Evolutionary conservation across 2,888 invertebrate genomes (phyloP), one percentile per base, ranked within the genome.

Genomic region (Chrysolina americana): DNA sequence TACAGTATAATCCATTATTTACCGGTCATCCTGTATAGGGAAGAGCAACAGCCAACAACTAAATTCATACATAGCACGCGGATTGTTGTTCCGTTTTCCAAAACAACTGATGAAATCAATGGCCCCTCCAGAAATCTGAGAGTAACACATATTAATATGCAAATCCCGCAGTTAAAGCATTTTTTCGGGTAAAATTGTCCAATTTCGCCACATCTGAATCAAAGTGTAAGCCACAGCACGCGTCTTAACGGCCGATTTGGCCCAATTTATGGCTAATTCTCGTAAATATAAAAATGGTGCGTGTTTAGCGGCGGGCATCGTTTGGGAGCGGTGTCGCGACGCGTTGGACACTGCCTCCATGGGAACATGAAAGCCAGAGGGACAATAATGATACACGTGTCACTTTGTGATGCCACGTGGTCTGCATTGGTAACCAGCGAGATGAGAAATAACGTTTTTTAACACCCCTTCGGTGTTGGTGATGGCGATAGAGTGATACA

Each of bases 241-340:
- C 84, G 86, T 78, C 82, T 74, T 80, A 82, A 86, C 85, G 86
- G 83, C 84, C 86, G 85, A 87, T 87, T 87, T 86, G 84, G 82
- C 82, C 81, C 87, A 86, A 88, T 87, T 88, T 87, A 87, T 87
- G 84, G 85, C 87, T 86, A 87, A 88, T 88, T 88, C 86, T 83
- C 80, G 86, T 86, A 87, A 87, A 87, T 86, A 86, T 86, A 85
- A 86, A 87, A 87, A 86, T 85, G 82, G 83, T 73, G 76, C 76
- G 73, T 75, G 74, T 76, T 77, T 75, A 71, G 73, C 71, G 47
- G 66, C 17, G 71, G 68, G 41, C 69, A 68, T 65, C 75, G 76
- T 81, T 81, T 85, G 83, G 76, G 81, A 78, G 74, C 84, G 85
- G 83, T 85, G 85, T 83, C 85, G 84, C 79, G 79, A 71, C 79